Evolutionary conservation across 2,113 vertebrate genomes (phyloP), one percentile per base, ranked within the genome.

Genomic region (Sceloporus undulatus): DNA sequence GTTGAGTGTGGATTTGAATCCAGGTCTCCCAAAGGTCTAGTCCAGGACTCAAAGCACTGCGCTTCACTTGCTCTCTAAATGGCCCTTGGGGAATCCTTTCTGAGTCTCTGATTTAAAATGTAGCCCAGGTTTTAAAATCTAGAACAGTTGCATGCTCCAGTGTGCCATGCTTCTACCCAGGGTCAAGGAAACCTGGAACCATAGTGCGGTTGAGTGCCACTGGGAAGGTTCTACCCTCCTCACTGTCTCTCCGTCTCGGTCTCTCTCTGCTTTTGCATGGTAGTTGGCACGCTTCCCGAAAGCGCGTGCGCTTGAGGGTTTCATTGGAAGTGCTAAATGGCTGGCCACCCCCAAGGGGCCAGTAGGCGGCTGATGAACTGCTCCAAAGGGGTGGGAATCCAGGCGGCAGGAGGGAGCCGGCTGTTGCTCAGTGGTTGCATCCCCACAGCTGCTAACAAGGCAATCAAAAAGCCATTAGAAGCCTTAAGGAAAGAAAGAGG

Each of bases 381-480:
- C 85, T 38, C 27, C 85, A 48, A 70, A 84, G 82, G 34, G 82
- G 6, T 52, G 16, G 13, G 42, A n/a, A 48, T 54, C 85, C 1
- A 11, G 21, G 29, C 11, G 3, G 65, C 48, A 9, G 42, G 62
- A 54, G 75, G 62, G 27, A 1, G 59, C 9, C 23, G 34, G n/a
- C 82, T 74, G 70, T 16, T 23, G 9, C 19, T 2, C 29, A 65
- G 73, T 34, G 25, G 34, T 40, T 1, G 0, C 1, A 56, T 66
- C 74, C 42, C 76, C 19, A 14, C 0, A 10, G 66, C 65, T 38
- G 42, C 19, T 79, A 56, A 79, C 13, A 76, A 86, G 85, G 85
- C 85, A 79, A 86, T 79, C 76, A 79, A 13, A 9, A 75, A 27
- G 23, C 71, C 83, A 59, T 85, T 75, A 75, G 3, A 11, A 77